A percentile compares a stretch with the other conserved stretches of the same genome.
phyloP scores from a whole-genome alignment of 2,888 invertebrate genomes.

The Ophonus ardosiacus region DNA sequence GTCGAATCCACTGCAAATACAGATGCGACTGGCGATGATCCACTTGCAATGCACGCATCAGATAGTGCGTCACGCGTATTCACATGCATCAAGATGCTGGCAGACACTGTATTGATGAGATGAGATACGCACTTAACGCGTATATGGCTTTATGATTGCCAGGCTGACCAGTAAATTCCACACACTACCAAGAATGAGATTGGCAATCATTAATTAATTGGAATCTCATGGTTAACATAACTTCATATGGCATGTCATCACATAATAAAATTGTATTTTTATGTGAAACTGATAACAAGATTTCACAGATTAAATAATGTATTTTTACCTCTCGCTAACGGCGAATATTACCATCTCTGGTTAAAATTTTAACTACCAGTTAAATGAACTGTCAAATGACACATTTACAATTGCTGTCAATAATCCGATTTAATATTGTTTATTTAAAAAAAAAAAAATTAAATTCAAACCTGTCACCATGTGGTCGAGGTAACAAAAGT shows the following conservation, averaged over 20 bases:
- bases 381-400: no score
- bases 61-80: background rate
- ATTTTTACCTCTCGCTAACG: no score
- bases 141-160: slow-evolving; percentile 23
- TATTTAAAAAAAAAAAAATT: no score
- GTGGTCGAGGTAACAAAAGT: no score
- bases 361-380: no score
- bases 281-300: no score
- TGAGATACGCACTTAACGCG: background rate
- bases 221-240: background rate
- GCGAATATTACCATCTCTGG: no score
- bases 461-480: no score
- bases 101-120: background rate
- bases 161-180: background rate
- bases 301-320: no score
- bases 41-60: slow-evolving; percentile 57
- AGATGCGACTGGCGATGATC: slow-evolving; percentile 53
- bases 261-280: background rate
- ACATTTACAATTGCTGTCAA: no score
- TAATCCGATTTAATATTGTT: no score
- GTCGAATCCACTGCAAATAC: slow-evolving; percentile 2
- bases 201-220: slow-evolving; percentile 42
- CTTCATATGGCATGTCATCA: background rate
- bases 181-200: slow-evolving; percentile 47
- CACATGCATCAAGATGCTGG: background rate